Evolutionary conservation across 2,797 vertebrate species (phyloP), one percentile per base, ranked within the genome.

Genomic region (Phalloptychus januarius): DNA sequence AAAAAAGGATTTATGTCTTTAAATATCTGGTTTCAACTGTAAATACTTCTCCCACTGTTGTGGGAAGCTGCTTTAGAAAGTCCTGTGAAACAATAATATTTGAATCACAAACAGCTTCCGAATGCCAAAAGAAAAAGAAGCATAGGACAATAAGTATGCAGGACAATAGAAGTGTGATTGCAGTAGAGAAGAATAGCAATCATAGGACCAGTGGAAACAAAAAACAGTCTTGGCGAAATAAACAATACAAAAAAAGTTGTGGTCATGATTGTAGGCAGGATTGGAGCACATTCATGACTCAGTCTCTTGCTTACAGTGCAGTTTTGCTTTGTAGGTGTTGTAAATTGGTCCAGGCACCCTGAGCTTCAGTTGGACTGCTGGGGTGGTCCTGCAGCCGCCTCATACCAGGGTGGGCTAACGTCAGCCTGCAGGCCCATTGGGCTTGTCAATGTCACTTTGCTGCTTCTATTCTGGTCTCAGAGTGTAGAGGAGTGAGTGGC

Each of bases 391-490:
- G 54, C 79, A 72, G 81, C 82, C 84, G 84, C 71, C 80, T 81
- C 79, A 87, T 86, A 80, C 79, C 91, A 87, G 93, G 92, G 94
- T 95, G 94, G 93, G 89, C 94, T 87, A 79, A 84, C 56, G 73
- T 90, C 90, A 89, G 77, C 81, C 82, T 84, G 87, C 92, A 93
- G 91, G 78, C 93, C 86, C 85, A 88, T 81, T 54, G 79, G 76
- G 76, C 91, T 91, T 84, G 78, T 93, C 92, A 93, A 83, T 90
- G 92, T 94, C 94, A 83, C 92, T 85, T 72, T 80, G 79, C 87
- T 85, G 87, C 82, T 91, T 91, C 94, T 95, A 96, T 95, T 95
- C 90, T 91, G 86, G 94, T 92, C 88, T 52, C 71, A 74, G 77
- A 85, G 85, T 78, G 79, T 74, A 88, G 88, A 91, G 84, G 85